Evolutionary conservation across 2,113 vertebrate species (phyloP).

Genomic region (Cephalopterus ornatus): DNA sequence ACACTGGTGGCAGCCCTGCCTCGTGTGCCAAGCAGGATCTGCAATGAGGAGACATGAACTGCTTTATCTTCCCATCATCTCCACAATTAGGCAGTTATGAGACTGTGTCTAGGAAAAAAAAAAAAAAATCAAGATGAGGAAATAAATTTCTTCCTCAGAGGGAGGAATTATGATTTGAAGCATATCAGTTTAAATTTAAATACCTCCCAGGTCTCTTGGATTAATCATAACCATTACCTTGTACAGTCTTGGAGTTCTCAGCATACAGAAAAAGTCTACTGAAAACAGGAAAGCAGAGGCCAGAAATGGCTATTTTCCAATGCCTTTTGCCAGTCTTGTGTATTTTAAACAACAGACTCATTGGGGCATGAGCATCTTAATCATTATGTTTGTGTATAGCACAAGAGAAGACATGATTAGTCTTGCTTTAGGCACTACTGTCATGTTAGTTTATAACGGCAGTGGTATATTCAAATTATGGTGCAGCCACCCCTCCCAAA

Average conservation of each 20-base stretch:
- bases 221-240: neutral
- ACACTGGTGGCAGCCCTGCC: neutral
- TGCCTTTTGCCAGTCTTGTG: neutral
- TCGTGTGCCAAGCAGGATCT: neutral
- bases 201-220: neutral
- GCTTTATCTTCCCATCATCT: neutral
- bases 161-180: neutral
- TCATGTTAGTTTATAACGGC: neutral
- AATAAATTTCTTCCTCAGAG: neutral
- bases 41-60: neutral
- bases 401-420: neutral
- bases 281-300: neutral
- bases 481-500: fast-evolving
- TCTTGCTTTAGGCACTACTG: neutral
- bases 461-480: neutral
- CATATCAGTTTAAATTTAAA: neutral
- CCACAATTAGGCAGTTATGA: neutral
- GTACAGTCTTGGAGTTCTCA: neutral
- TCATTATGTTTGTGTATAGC: neutral
- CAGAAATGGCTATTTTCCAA: neutral
- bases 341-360: neutral
- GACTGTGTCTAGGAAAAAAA: neutral
- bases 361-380: neutral
- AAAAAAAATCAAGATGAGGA: neutral
- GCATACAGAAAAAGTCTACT: neutral